phyloP scores from a whole-genome alignment of 2,888 invertebrate species.

The Phyto melanocephala region DNA sequence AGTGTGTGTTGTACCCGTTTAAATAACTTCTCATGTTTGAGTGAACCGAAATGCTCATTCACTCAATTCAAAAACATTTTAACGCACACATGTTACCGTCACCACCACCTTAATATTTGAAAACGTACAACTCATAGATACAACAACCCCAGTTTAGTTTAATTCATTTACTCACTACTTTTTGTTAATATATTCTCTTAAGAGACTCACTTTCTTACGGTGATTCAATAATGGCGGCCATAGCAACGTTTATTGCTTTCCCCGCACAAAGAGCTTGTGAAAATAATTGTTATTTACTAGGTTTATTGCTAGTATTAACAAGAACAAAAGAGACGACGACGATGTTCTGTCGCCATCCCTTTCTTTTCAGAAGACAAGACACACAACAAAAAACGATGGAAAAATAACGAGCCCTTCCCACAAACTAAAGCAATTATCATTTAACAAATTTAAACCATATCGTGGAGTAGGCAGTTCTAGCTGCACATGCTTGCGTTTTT shows the following conservation, averaged over 20 bases:
- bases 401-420: constrained; percentile 68
- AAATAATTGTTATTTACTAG: too few species aligned
- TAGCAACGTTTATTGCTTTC: neutral
- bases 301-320: neutral
- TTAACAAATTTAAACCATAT: constrained; percentile 63
- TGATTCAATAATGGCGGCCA: constrained; percentile 48
- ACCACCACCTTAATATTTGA: neutral
- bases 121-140: neutral
- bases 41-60: constrained; percentile 68
- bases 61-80: constrained; percentile 67
- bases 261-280: too few species aligned
- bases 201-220: neutral
- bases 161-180: constrained; percentile 7
- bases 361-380: constrained; percentile 9
- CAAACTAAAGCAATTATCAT: constrained; percentile 68
- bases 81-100: neutral
- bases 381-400: constrained; percentile 13
- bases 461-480: constrained; percentile 74
- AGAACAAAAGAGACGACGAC: constrained; percentile 26
- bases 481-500: constrained; percentile 73
- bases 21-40: constrained; percentile 64
- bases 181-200: neutral
- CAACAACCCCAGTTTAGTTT: neutral
- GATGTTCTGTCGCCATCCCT: neutral
- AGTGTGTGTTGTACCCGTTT: constrained; percentile 58